phyloP scores from a whole-genome alignment of 1,140 invertebrate species.

The Solenopsis fugax region DNA sequence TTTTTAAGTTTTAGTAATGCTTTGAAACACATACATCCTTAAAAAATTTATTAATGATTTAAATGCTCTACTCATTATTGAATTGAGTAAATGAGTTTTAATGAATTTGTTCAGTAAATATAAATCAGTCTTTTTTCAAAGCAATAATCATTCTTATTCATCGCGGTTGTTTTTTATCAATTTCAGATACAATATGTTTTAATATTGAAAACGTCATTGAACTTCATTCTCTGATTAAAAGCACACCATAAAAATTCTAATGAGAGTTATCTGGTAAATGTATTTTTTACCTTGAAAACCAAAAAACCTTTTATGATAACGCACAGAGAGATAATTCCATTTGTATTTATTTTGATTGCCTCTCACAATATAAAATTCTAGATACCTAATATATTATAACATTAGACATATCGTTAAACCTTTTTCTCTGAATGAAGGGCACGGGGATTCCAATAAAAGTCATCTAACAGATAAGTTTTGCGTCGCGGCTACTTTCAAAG shows the following conservation, averaged over 20 bases:
- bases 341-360: not conserved
- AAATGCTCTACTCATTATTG: not conserved
- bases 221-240: not conserved
- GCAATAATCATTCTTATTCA: not conserved
- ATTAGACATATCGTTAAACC: not conserved
- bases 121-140: not conserved
- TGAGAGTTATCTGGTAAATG: not conserved
- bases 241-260: not conserved
- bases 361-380: slow-evolving; percentile 10
- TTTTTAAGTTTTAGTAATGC: too few species aligned
- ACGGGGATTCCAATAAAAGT: slow-evolving; percentile 58
- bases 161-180: not conserved
- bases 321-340: not conserved
- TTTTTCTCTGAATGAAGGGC: not conserved
- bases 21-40: too few species aligned
- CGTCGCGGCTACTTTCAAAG: slow-evolving; percentile 64
- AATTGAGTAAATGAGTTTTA: not conserved
- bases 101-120: not conserved
- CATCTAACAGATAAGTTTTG: slow-evolving; percentile 46
- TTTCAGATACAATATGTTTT: not conserved
- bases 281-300: not conserved
- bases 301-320: not conserved
- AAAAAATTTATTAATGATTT: too few species aligned
- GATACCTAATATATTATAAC: not conserved
- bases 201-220: not conserved